Base-by-base conservation (phyloP, 2,888 invertebrate genomes). In the Halictus ligatus region DNA sequence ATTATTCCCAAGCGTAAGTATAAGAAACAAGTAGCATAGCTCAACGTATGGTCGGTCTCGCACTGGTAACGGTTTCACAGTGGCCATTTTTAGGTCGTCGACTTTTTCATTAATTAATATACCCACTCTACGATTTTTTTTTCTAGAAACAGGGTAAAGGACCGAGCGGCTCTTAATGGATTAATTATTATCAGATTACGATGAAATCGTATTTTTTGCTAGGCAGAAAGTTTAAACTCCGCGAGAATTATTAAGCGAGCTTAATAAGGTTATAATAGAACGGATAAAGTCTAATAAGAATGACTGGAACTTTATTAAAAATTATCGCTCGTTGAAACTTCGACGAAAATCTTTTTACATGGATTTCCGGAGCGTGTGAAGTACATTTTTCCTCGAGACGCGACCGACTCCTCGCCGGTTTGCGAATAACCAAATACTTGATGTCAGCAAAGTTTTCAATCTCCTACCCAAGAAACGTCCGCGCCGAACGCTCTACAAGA, bases 121-220 rank as follows among this genome's bases (percentile, higher is more conserved):
- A 13, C 6, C 60, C 13, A 60, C 60, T 25, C 64, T 1, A 29
- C 25, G 15, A 60, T 6, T 54, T 25, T 25, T 25, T 60, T n/a
- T 15, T 13, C 6, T 15, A 13, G 1, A 64, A 15, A 64, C 29
- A 13, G 15, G 29, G 13, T 29, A 7, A 29, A 7, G 15, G 64
- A n/a, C 64, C 29, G n/a, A 64, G 25, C 25, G 64, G 29, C 25
- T 64, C 29, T 29, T 64, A 64, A 64, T 64, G 64, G 25, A 29
- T 64, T 64, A 64, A 64, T 64, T 64, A 64, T 64, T 64, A 54
- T 54, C 21, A 21, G 54, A 64, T 64, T 29, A 29, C 64, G 64
- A 25, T 64, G 64, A 15, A 64, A 29, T 25, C 64, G 25, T 6
- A 15, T 64, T 29, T 29, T 29, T 64, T 64, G 64, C 7, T 15